A percentile compares a stretch with the other conserved stretches of the same genome.
Evolutionary conservation across 2,888 invertebrate species (phyloP).

Genomic region (Spodoptera picta): DNA sequence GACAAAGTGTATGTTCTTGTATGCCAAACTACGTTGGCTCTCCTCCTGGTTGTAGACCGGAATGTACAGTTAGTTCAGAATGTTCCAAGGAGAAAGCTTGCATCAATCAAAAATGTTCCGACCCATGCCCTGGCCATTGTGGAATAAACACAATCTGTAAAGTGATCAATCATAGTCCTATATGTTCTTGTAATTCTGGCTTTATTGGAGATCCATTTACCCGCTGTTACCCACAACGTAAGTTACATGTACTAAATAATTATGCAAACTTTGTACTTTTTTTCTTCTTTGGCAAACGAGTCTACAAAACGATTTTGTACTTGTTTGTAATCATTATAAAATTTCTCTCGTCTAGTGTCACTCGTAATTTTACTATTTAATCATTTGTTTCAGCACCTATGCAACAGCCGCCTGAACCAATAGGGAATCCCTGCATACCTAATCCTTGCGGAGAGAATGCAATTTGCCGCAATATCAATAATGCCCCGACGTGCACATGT

Average conservation of each 20-base stretch:
- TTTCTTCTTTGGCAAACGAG: too few species aligned
- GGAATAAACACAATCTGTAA: conserved; percentile 91
- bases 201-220: conserved; percentile 92
- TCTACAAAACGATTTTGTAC: too few species aligned
- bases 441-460: conserved; percentile 92
- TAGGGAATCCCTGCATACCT: conserved; percentile 90
- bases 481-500: conserved; percentile 91
- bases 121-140: conserved; percentile 93
- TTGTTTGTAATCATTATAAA: too few species aligned
- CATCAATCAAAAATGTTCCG: conserved; percentile 92
- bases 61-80: conserved; percentile 93
- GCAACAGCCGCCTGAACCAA: conserved; percentile 69
- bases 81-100: conserved; percentile 93
- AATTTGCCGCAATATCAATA: conserved; percentile 89
- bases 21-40: conserved; percentile 91
- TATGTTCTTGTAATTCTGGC: conserved; percentile 91
- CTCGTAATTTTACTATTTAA: conserved; percentile 4
- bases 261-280: background rate
- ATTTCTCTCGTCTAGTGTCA: too few species aligned
- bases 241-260: conserved; percentile 52
- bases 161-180: conserved; percentile 93
- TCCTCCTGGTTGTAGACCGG: conserved; percentile 93
- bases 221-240: conserved; percentile 89
- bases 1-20: conserved; percentile 93
- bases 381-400: conserved; percentile 62